Conservation (phyloP, 2,113 vertebrate genomes). For the Verasper variegatus region DNA sequence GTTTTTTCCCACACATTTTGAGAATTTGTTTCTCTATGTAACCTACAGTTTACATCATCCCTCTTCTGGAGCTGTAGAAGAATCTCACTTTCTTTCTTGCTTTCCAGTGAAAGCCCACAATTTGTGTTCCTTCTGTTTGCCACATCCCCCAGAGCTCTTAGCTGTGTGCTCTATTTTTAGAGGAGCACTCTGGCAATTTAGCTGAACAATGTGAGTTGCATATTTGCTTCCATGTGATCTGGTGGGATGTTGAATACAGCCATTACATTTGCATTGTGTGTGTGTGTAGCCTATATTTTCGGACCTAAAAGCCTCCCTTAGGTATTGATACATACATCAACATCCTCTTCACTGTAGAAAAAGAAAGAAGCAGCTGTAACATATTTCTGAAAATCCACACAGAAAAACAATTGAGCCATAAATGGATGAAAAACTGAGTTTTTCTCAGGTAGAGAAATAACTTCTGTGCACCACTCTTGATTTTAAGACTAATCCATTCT, state of each 20-base stretch:
- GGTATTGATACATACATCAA: background rate
- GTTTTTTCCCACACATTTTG: background rate
- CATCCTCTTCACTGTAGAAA: background rate
- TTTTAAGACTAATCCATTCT: background rate
- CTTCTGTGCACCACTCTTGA: background rate
- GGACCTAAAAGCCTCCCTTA: conserved; percentile 9
- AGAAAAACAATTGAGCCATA: background rate
- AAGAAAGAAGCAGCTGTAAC: background rate
- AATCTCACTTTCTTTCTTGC: conserved; percentile 21
- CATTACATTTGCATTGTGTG: conserved; percentile 31
- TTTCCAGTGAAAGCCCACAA: conserved; percentile 45
- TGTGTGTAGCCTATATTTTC: conserved; percentile 10
- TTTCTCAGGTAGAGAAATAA: background rate
- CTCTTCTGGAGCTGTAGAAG: conserved; percentile 38
- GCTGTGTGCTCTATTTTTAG: conserved; percentile 75
- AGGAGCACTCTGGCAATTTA: conserved; percentile 67
- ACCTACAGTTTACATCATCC: conserved; percentile 55
- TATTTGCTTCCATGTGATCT: conserved; percentile 44
- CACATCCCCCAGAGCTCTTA: conserved; percentile 69
- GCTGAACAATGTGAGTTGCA: conserved; percentile 65
- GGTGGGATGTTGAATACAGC: conserved; percentile 52
- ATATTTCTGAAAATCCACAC: background rate
- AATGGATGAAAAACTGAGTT: background rate
- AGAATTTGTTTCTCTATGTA: conserved; percentile 27
- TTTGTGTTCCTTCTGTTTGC: conserved; percentile 27